A percentile compares a stretch with the other conserved stretches of the same genome.
Evolutionary conservation across 2,888 invertebrate genomes (phyloP).

Genomic region (Macaria notata): DNA sequence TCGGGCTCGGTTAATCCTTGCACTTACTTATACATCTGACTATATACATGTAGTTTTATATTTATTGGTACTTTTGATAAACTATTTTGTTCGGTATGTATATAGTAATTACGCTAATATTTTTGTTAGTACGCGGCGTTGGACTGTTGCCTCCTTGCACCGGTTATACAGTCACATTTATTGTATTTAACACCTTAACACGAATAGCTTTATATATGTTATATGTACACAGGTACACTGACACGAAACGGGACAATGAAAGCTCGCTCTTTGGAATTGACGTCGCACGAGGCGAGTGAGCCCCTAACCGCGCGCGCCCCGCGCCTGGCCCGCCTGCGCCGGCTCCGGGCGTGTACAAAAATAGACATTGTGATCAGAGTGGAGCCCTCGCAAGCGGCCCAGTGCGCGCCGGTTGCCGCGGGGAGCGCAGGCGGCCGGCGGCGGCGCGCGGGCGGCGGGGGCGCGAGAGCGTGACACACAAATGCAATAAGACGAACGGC

Average conservation of each 20-base stretch:
- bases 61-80: slow-evolving; percentile 88
- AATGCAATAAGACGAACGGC: slow-evolving; percentile 82
- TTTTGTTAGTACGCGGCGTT: slow-evolving; percentile 55
- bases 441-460: slow-evolving; percentile 36
- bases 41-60: slow-evolving; percentile 77
- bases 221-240: slow-evolving; percentile 50
- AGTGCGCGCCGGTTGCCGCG: neutral
- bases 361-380: slow-evolving; percentile 51
- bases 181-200: slow-evolving; percentile 76
- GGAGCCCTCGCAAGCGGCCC: slow-evolving; percentile 45
- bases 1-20: slow-evolving; percentile 35
- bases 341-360: slow-evolving; percentile 52
- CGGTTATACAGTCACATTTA: slow-evolving; percentile 57
- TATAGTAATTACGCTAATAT: slow-evolving; percentile 82
- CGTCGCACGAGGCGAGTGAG: slow-evolving; percentile 59
- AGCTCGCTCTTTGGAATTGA: slow-evolving; percentile 75
- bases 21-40: slow-evolving; percentile 37
- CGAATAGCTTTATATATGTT: slow-evolving; percentile 69
- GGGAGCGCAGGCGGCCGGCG: too few relatives aligned
- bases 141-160: slow-evolving; percentile 74
- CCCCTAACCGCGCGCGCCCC: slow-evolving; percentile 54
- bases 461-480: slow-evolving; percentile 58
- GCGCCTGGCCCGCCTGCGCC: slow-evolving; percentile 23
- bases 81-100: slow-evolving; percentile 78
- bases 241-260: slow-evolving; percentile 63